A percentile compares a stretch with the other conserved stretches of the same genome.
These are phyloP conservation scores for Sorex maritimensis DNA, from an alignment of 2,797 vertebrate genomes.

Conservation along the genomic window DNA sequence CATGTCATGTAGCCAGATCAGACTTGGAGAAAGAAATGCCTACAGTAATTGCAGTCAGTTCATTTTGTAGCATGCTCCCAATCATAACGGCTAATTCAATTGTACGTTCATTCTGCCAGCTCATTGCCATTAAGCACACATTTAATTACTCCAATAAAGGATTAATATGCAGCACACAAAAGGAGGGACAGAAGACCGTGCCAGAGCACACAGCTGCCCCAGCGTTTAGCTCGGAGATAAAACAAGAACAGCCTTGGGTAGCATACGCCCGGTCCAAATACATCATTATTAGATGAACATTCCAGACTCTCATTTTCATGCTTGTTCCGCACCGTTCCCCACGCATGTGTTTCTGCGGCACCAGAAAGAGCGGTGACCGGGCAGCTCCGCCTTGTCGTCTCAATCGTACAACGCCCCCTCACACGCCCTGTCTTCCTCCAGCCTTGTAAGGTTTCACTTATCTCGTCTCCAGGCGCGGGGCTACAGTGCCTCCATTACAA, in stretches of 20 bases:
- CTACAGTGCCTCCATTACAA: conserved; percentile 93
- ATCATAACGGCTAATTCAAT: conserved; percentile 99
- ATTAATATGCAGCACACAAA: conserved; percentile 98
- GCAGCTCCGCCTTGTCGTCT: conserved; percentile 93
- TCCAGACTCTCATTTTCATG: conserved; percentile 93
- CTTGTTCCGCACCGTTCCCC: conserved; percentile 92
- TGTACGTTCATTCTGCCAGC: conserved; percentile 97
- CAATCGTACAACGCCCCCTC: conserved; percentile 74
- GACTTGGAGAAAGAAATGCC: conserved; percentile 92
- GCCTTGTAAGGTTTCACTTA: conserved; percentile 93
- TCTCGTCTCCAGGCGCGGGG: conserved; percentile 93
- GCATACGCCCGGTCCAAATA: conserved; percentile 93
- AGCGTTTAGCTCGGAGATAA: conserved; percentile 93
- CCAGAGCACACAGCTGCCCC: conserved; percentile 95
- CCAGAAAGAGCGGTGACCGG: conserved; percentile 91
- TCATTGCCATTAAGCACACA: conserved; percentile 97
- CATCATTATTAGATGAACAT: conserved; percentile 96
- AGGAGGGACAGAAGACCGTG: conserved; percentile 91
- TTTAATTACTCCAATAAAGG: conserved; percentile 99
- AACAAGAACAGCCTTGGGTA: conserved; percentile 91
- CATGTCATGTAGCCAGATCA: conserved; percentile 94
- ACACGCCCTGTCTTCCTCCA: conserved; percentile 72
- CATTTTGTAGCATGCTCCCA: conserved; percentile 96
- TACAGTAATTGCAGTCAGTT: conserved; percentile 98
- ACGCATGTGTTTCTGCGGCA: conserved; percentile 89